Evolutionary conservation across 2,113 vertebrate species (phyloP).

Genomic region (Osmerus eperlanus): DNA sequence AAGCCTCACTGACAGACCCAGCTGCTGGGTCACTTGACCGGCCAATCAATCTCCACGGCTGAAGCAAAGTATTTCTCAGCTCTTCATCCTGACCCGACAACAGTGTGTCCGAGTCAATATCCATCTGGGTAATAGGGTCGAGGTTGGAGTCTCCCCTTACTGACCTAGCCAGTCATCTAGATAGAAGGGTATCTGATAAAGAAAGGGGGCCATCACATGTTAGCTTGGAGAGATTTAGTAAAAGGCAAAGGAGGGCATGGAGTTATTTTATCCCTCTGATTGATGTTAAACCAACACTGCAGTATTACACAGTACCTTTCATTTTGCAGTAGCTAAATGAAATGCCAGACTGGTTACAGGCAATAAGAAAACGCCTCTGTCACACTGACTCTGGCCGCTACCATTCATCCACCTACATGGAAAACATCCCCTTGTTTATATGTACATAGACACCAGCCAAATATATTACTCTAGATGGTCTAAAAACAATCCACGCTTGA

Average conservation of each 20-base stretch:
- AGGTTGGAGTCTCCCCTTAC: slow-evolving; percentile 28
- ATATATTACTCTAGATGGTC: slow-evolving; percentile 19
- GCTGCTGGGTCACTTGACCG: slow-evolving; percentile 23
- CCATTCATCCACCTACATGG: too few relatives aligned
- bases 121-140: slow-evolving; percentile 41
- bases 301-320: too few relatives aligned
- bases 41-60: slow-evolving; percentile 28
- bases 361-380: too few relatives aligned
- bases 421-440: too few relatives aligned
- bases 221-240: slow-evolving; percentile 27
- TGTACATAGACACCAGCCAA: too few relatives aligned
- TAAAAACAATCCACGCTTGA: background rate
- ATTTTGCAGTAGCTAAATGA: too few relatives aligned
- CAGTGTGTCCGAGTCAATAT: slow-evolving; percentile 24
- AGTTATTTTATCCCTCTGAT: background rate
- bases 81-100: slow-evolving; percentile 22
- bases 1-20: slow-evolving; percentile 23
- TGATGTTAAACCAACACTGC: too few relatives aligned
- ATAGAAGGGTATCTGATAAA: slow-evolving; percentile 31
- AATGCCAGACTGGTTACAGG: too few relatives aligned
- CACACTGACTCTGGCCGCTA: too few relatives aligned
- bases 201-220: slow-evolving; percentile 37
- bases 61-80: slow-evolving; percentile 24
- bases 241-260: slow-evolving; percentile 36
- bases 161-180: slow-evolving; percentile 31